Base-by-base conservation (phyloP, 23 tunicate genomes). In the Diplosoma virens region DNA sequence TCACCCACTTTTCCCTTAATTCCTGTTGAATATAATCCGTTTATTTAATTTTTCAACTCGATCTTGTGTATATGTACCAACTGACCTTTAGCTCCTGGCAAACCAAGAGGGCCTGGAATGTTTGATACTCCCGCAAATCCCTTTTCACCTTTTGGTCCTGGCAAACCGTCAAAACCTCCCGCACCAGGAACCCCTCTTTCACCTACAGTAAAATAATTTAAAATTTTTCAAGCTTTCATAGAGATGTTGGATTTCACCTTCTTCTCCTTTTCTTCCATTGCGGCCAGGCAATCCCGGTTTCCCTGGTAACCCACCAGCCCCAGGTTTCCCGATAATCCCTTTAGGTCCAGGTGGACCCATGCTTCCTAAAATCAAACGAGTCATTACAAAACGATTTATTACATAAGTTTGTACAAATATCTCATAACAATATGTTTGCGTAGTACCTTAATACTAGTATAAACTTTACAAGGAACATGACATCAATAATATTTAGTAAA, bases 21-120 rank as follows among this genome's bases (percentile, higher is more conserved):
- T 5, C 93, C 98, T 50, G 68, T 53, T 69, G 7, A 58, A 14
- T 24, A 11, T 45, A 9, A 16, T n/a, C n/a, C n/a, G n/a, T n/a
- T n/a, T n/a, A n/a, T n/a, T n/a, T n/a, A n/a, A n/a, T n/a, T n/a
- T n/a, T n/a, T n/a, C n/a, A n/a, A n/a, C n/a, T n/a, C 9, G 50
- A 9, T 41, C 14, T 41, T 14, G 50, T 41, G 50, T 7, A 14
- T 41, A 7, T 41, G 9, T 7, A 41, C 50, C 50, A 41, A 41
- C 14, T 14, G 68, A 80, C 98, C 98, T 52, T 66, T 30, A 17
- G 74, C 58, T 28, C 98, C 98, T 0, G 25, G 78, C 6, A 25
- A 25, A 1, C 99, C 99, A 23, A 56, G 74, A 22, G 55, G 46
- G 18, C 98, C 98, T 26, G 79, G 83, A 28, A 25, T 29, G 37